Base-by-base conservation (phyloP, 1,140 invertebrate genomes). In the Drosophila tani region DNA sequence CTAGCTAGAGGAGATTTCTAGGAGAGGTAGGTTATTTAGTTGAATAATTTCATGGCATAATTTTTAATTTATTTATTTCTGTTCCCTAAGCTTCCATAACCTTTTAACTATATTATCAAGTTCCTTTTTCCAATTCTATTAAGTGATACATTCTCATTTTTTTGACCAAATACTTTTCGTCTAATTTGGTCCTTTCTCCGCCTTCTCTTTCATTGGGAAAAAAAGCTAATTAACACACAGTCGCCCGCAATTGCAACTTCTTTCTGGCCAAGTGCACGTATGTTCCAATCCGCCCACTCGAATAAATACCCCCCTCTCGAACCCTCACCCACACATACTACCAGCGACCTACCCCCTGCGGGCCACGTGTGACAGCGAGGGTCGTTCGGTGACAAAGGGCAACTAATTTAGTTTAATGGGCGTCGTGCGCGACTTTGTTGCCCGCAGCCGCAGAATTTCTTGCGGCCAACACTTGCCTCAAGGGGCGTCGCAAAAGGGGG, bases 401-500 rank as follows among this genome's bases (percentile, higher is more conserved):
- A 87, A 88, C 84, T 87, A 87, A 87, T 87, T 90, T 90, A 81
- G 85, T 88, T 88, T 84, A 88, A 88, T 75, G 84, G 71, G 81
- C 81, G 81, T 74, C 66, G 68, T 79, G 83, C 83, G 83, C 80
- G 83, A 79, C 77, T 79, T 79, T 79, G 75, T 79, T 79, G 76
- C 56, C 67, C 77, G 66, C 60, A 73, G 83, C 80, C 84, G 76
- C 83, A 88, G 86, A 81, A 87, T 86, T 86, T 83, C 84, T 88
- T 88, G 75, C 55, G 82, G 79, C 55, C 80, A 75, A 64, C 76
- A 62, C 77, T 67, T 79, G 57, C 56, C 65, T 66, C 56, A 17
- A 35, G 45, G 17, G 43, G 43, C 51, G 17, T 27, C 1, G 65
- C 24, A 51, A 43, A 19, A 21, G 35, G 45, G 45, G 35, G 24